phyloP scores from a whole-genome alignment of 2,888 invertebrate genomes.

The Lycaena phlaeas region DNA sequence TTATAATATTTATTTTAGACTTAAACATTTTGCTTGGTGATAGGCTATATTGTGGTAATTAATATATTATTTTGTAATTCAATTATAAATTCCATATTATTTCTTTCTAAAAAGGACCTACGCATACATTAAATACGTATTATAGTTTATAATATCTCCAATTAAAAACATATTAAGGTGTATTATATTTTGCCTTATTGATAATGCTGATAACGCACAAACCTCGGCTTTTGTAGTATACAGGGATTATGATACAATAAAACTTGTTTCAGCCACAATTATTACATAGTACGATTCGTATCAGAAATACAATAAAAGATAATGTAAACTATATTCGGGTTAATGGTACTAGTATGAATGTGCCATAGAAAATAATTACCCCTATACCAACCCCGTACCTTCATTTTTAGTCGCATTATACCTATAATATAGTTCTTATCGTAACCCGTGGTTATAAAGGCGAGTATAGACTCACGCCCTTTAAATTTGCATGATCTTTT shows the following conservation, averaged over 20 bases:
- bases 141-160: no score
- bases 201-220: background rate
- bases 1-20: no score
- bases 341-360: conserved; percentile 21
- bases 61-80: no score
- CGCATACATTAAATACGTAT: no score
- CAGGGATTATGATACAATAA: conserved; percentile 13
- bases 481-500: conserved; percentile 8
- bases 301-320: conserved; percentile 23
- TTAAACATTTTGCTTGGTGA: no score
- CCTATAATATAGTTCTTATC: conserved; percentile 19
- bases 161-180: no score
- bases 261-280: conserved; percentile 18
- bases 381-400: conserved; percentile 14
- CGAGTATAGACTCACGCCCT: background rate
- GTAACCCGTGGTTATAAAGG: conserved; percentile 9
- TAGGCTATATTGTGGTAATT: no score
- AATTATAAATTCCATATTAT: no score
- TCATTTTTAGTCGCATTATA: conserved; percentile 18
- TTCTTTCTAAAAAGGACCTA: no score
- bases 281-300: conserved; percentile 19
- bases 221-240: background rate
- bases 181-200: no score
- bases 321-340: conserved; percentile 24
- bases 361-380: conserved; percentile 22